Evolutionary conservation across 2,797 vertebrate species (phyloP).

Genomic region (Hoplostethus mediterraneus): DNA sequence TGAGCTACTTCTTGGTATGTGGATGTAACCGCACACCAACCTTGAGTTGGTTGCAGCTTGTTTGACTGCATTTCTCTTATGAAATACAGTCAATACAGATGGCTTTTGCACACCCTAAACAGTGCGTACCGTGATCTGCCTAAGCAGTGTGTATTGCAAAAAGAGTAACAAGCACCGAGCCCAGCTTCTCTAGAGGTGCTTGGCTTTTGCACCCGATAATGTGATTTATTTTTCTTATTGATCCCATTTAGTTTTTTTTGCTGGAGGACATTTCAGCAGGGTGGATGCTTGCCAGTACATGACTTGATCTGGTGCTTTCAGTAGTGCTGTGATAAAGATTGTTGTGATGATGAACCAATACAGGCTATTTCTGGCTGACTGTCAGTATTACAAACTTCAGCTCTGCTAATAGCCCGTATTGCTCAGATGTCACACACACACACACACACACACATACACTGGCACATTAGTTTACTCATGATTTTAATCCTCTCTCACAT

Average conservation of each 20-base stretch:
- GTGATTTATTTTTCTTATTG: too few species aligned
- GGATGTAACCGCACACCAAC: too few species aligned
- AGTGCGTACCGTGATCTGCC: too few species aligned
- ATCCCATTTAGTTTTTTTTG: neutral
- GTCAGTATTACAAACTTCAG: constrained; percentile 18
- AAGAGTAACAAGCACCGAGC: too few species aligned
- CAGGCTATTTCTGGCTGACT: constrained; percentile 53
- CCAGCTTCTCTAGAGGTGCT: too few species aligned
- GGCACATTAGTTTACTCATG: constrained; percentile 2
- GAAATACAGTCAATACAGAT: too few species aligned
- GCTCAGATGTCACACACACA: constrained; percentile 9
- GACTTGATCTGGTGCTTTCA: constrained; percentile 24
- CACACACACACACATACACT: constrained; percentile 52
- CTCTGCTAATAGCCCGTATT: constrained; percentile 44
- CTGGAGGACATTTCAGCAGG: constrained; percentile 1
- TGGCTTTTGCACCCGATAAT: too few species aligned
- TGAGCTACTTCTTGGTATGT: too few species aligned
- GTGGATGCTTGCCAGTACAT: constrained; percentile 26
- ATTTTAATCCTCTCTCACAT: neutral
- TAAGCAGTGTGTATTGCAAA: too few species aligned
- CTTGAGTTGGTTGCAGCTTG: too few species aligned
- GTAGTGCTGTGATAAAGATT: constrained; percentile 36
- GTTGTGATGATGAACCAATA: constrained; percentile 51
- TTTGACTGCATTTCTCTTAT: too few species aligned
- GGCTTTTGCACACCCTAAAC: too few species aligned